Conservation (phyloP, 2,888 invertebrate species). For the Volucella bombylans region DNA sequence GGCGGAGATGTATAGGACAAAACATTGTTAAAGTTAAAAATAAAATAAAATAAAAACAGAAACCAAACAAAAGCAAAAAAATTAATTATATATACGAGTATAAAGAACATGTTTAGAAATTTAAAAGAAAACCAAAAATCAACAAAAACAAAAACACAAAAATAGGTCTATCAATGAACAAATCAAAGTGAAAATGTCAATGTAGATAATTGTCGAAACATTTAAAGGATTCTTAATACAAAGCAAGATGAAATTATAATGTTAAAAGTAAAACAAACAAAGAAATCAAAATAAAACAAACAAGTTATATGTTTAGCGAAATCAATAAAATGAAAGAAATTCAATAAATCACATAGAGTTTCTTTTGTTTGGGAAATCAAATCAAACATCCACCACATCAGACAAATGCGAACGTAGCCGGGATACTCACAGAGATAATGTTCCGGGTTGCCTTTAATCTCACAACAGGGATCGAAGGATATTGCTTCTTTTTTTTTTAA, state of each 20-base stretch:
- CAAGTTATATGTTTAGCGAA: slow-evolving; percentile 70
- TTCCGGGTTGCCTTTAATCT: too few species aligned
- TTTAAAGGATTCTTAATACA: slow-evolving; percentile 36
- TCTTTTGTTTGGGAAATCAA: too few species aligned
- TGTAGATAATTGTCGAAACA: slow-evolving; percentile 70
- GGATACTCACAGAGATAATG: too few species aligned
- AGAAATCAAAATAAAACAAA: slow-evolving; percentile 32
- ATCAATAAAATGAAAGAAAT: slow-evolving; percentile 67
- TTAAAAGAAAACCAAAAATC: slow-evolving; percentile 32
- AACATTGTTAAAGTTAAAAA: slow-evolving; percentile 69
- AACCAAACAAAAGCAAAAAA: neutral
- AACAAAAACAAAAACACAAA: neutral
- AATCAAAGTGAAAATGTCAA: slow-evolving; percentile 54
- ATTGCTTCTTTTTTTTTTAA: too few species aligned
- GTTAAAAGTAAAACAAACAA: slow-evolving; percentile 35
- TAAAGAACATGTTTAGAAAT: slow-evolving; percentile 49
- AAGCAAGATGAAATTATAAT: slow-evolving; percentile 32
- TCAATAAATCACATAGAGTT: slow-evolving; percentile 36
- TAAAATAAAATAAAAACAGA: slow-evolving; percentile 18
- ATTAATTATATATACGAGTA: neutral
- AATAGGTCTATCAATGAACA: slow-evolving; percentile 56
- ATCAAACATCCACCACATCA: too few species aligned
- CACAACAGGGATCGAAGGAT: too few species aligned
- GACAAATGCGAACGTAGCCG: too few species aligned
- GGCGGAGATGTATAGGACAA: slow-evolving; percentile 48